These are phyloP conservation scores for Synaphobranchus kaupii DNA, from an alignment of 2,797 vertebrate species.

Conservation along the genomic window DNA sequence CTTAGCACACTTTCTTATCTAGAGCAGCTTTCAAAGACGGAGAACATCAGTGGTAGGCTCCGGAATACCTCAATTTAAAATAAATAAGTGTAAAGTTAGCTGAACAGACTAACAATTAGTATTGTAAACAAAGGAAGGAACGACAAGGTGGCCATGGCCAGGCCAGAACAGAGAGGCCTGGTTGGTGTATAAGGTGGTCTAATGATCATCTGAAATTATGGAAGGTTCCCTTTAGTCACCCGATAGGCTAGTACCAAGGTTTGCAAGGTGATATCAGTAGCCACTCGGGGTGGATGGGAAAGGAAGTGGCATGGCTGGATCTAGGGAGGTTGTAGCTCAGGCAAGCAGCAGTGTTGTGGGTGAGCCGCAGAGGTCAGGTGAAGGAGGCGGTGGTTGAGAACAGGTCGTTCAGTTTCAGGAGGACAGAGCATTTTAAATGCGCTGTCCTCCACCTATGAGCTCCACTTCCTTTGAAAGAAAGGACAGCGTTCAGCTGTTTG, in stretches of 20 bases:
- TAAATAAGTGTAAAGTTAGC: neutral
- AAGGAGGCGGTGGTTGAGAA: neutral
- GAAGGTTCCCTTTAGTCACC: neutral
- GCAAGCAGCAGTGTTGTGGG: neutral
- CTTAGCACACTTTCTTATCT: neutral
- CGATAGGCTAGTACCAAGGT: neutral
- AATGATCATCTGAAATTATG: too few relatives aligned
- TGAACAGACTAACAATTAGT: neutral
- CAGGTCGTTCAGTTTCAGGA: neutral
- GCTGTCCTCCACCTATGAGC: slow-evolving; percentile 5
- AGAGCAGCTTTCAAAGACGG: neutral
- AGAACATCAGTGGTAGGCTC: neutral
- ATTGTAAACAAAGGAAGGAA: neutral
- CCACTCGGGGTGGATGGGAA: neutral
- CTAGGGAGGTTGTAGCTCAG: neutral
- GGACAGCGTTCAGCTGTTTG: slow-evolving; percentile 15
- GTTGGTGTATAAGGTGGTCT: too few relatives aligned
- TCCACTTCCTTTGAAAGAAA: neutral
- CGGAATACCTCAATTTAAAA: neutral
- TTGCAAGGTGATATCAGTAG: neutral
- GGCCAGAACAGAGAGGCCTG: too few relatives aligned
- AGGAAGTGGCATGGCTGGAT: neutral
- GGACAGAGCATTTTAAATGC: neutral
- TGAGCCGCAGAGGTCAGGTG: neutral
- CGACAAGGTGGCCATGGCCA: neutral